These are phyloP conservation scores for Xyrauchen texanus DNA, from an alignment of 2,113 vertebrate species.

Conservation along the genomic window DNA sequence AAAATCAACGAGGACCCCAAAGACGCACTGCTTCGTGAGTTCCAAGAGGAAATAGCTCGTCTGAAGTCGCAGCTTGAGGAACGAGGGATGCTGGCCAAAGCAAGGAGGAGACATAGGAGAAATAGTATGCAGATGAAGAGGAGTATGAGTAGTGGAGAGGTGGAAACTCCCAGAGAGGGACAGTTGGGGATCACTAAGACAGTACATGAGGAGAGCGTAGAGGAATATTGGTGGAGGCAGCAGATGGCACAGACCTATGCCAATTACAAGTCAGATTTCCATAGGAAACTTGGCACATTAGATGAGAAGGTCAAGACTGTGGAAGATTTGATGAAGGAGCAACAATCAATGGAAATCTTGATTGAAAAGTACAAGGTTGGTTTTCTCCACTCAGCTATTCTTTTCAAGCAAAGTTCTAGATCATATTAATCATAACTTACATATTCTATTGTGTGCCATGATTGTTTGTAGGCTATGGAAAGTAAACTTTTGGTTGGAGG, in stretches of 20 bases:
- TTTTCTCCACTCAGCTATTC: neutral
- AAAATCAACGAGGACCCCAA: slow-evolving; percentile 96
- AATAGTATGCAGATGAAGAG: slow-evolving; percentile 78
- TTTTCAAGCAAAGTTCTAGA: neutral
- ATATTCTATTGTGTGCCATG: neutral
- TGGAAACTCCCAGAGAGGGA: slow-evolving; percentile 61
- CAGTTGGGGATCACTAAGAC: slow-evolving; percentile 72
- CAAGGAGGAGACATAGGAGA: slow-evolving; percentile 80
- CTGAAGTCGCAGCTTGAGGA: slow-evolving; percentile 93
- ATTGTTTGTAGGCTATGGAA: slow-evolving; percentile 84
- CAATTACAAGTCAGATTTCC: slow-evolving; percentile 78
- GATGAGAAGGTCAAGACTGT: slow-evolving; percentile 87
- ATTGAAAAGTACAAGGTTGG: slow-evolving; percentile 93
- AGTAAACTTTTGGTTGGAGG: slow-evolving; percentile 94
- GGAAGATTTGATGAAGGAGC: slow-evolving; percentile 86
- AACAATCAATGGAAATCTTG: slow-evolving; percentile 86
- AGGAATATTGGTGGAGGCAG: slow-evolving; percentile 78
- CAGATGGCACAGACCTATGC: slow-evolving; percentile 70
- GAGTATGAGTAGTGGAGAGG: slow-evolving; percentile 64
- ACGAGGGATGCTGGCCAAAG: slow-evolving; percentile 84
- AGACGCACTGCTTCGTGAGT: slow-evolving; percentile 91
- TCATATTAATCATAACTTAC: neutral
- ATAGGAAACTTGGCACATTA: slow-evolving; percentile 83
- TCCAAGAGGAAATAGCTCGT: slow-evolving; percentile 91
- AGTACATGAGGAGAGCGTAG: slow-evolving; percentile 64